Evolutionary conservation across 1,140 invertebrate species (phyloP).

Genomic region (Meteorus sp.): DNA sequence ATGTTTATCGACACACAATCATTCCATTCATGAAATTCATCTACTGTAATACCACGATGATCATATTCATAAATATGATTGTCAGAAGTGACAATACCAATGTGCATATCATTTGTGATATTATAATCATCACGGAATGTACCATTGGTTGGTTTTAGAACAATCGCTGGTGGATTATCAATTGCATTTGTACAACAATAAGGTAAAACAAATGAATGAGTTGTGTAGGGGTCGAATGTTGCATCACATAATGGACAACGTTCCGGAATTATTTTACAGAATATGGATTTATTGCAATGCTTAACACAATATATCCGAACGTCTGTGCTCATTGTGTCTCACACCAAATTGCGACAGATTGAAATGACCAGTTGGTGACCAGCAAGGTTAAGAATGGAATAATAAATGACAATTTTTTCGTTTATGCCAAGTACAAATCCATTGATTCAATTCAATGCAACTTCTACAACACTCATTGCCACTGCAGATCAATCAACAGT

Average conservation of each 20-base stretch:
- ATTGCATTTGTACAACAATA: slow-evolving; percentile 46
- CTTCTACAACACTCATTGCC: no score
- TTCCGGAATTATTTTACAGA: slow-evolving; percentile 46
- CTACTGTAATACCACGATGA: slow-evolving; percentile 41
- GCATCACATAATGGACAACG: slow-evolving; percentile 46
- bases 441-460: no score
- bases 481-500: no score
- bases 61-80: slow-evolving; percentile 49
- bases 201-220: slow-evolving; percentile 48
- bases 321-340: slow-evolving; percentile 24
- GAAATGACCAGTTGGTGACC: no score
- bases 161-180: slow-evolving; percentile 37
- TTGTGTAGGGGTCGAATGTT: slow-evolving; percentile 30
- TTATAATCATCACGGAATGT: slow-evolving; percentile 46
- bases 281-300: slow-evolving; percentile 46
- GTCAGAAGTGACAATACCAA: slow-evolving; percentile 46
- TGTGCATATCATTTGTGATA: slow-evolving; percentile 44
- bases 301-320: slow-evolving; percentile 49
- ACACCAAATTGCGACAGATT: neutral
- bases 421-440: no score
- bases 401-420: no score
- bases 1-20: slow-evolving; percentile 41
- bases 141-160: slow-evolving; percentile 48
- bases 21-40: slow-evolving; percentile 45
- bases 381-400: no score